Base-by-base conservation (phyloP, 2,113 vertebrate species). In the Lates calcarifer region DNA sequence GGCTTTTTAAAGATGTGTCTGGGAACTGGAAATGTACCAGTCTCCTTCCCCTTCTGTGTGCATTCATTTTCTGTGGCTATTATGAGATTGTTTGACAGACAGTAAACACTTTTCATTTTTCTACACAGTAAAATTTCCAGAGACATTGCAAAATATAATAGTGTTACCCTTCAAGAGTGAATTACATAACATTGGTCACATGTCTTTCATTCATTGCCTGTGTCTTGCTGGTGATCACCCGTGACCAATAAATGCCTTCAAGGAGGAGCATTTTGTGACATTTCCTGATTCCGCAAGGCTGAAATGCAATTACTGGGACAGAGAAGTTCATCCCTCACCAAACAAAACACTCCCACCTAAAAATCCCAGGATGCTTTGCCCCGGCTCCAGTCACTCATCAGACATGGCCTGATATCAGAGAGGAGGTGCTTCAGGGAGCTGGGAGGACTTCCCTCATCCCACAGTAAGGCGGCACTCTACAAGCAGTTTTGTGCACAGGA, bases 331-430 rank as follows among this genome's bases (percentile, higher is more conserved):
- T 79, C 49, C 64, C 55, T 81, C 24, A 6, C 43, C 64, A 76
- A 84, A 85, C 61, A 83, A 84, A 70, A 80, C 83, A 80, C 74
- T 79, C 81, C 82, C 77, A 70, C 70, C 39, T 26, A 58, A 72
- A 82, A 82, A 77, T 87, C 77, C 86, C 91, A 78, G 74, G 74
- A 88, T 85, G 83, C 87, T 79, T 84, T 84, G 76, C 66, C 39
- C 55, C 11, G 1, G 43, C 70, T 74, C 33, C 28, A 88, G 65
- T 77, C 69, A 35, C 85, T 93, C 83, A 65, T 83, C 82, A 81
- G 90, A 91, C 88, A 91, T 94, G 92, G 94, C 83, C 87, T 92
- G 91, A 94, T 86, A 90, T 82, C 67, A 78, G 66, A 80, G 82
- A 79, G 94, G 93, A 83, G 92, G 92, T 70, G 90, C 90, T 62